Evolutionary conservation across 2,888 invertebrate species (phyloP), one percentile per base, ranked within the genome.

Genomic region (Rhodophaea formosa): DNA sequence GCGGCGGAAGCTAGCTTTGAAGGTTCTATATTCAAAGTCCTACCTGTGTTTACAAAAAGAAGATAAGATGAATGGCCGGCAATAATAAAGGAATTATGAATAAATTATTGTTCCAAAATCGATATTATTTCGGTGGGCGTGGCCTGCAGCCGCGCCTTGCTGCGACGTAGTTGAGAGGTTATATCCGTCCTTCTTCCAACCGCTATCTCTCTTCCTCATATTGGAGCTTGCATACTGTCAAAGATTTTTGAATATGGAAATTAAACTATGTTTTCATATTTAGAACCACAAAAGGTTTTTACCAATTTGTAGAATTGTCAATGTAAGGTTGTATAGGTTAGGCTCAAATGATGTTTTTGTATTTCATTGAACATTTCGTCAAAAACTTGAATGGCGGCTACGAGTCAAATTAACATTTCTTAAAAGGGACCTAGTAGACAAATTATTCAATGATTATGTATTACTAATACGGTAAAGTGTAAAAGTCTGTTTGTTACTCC

Each of bases 71-170:
- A 68, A 68, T 68, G 69, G 69, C 69, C 69, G 71, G 77, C 51
- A 51, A 35, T 81, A 82, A 81, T 75, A 79, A 75, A 68, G 74
- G 73, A 82, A 83, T 80, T 88, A 86, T 88, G 87, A 87, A 88
- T 88, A 86, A 86, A 84, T 86, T 83, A 87, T 80, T 68, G 65
- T 59, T 60, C 61, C 62, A 61, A 68, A 72, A 86, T 88, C 88
- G 83, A 88, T 88, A 81, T 61, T 55, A 59, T 56, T 56, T 17
- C 63, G 62, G 70, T 69, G 65, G 88, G 88, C 88, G 87, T 85
- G 85, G 77, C 65, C 32, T n/a, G 49, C 23, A 59, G 44, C 68
- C 67, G 73, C 78, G 73, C 76, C 80, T 77, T 65, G 62, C 59
- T 63, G 59, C 56, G 64, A 62, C 66, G 65, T 64, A 65, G 62